Evolutionary conservation across 2,797 vertebrate species (phyloP).

Genomic region (Euphonia xanthogaster): DNA sequence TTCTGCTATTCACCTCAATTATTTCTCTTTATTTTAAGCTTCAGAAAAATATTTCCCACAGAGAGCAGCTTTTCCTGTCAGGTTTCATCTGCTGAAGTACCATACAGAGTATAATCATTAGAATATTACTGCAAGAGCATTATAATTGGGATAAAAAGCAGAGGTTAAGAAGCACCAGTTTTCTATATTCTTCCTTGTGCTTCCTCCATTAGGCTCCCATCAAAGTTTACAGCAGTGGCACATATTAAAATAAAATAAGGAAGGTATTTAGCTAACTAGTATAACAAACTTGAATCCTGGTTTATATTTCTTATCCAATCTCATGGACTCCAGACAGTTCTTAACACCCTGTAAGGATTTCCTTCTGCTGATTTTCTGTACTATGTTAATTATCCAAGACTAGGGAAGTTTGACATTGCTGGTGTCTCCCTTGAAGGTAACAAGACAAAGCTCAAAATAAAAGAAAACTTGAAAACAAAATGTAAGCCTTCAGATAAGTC

Average conservation of each 20-base stretch:
- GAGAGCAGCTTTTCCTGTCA: neutral
- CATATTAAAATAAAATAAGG: neutral
- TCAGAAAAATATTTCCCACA: neutral
- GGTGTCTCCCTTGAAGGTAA: neutral
- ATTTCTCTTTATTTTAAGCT: neutral
- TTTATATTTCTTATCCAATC: neutral
- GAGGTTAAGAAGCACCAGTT: neutral
- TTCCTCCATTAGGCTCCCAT: neutral
- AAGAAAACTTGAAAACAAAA: neutral
- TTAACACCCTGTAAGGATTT: neutral
- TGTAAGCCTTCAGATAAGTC: neutral
- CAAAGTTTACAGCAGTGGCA: neutral
- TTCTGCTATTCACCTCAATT: neutral
- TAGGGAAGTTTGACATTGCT: neutral
- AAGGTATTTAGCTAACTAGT: neutral
- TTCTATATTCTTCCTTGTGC: neutral
- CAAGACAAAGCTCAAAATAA: neutral
- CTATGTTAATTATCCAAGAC: neutral
- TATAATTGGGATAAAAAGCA: neutral
- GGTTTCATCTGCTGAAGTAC: neutral
- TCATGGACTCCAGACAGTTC: neutral
- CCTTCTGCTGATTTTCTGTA: neutral
- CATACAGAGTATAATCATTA: neutral
- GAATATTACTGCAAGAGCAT: neutral
- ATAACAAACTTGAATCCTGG: neutral